Percentiles rank a stretch among this genome's conserved stretches.
Evolutionary conservation across 2,113 vertebrate genomes (phyloP).

Genomic region (Megaceryle maxima): DNA sequence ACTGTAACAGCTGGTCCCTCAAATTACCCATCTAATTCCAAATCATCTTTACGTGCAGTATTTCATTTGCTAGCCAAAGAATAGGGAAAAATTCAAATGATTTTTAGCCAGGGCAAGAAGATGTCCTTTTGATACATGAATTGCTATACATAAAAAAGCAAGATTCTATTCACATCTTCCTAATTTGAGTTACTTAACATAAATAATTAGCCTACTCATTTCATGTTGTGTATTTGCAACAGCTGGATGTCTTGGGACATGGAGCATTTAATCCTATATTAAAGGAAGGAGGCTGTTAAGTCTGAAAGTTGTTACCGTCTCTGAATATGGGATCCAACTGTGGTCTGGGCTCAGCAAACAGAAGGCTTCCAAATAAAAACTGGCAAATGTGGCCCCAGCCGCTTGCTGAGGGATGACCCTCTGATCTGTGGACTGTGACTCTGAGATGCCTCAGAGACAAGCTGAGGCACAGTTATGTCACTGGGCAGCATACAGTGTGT

Average conservation of each 20-base stretch:
- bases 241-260: neutral
- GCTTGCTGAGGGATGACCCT: neutral
- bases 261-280: neutral
- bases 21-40: neutral
- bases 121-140: neutral
- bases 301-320: neutral
- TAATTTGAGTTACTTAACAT: neutral
- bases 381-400: neutral
- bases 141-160: neutral
- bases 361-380: neutral
- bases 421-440: neutral
- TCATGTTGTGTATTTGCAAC: neutral
- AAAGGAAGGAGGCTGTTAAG: neutral
- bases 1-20: conserved; percentile 11
- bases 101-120: conserved; percentile 18
- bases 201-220: neutral
- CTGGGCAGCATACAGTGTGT: neutral
- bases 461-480: neutral
- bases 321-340: neutral
- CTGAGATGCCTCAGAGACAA: neutral
- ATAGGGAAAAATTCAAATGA: conserved; percentile 3
- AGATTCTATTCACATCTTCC: neutral
- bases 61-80: conserved; percentile 32
- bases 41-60: neutral
- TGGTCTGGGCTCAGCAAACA: neutral